Evolutionary conservation across 2,113 vertebrate species (phyloP).

Genomic region (Hemiscyllium ocellatum): DNA sequence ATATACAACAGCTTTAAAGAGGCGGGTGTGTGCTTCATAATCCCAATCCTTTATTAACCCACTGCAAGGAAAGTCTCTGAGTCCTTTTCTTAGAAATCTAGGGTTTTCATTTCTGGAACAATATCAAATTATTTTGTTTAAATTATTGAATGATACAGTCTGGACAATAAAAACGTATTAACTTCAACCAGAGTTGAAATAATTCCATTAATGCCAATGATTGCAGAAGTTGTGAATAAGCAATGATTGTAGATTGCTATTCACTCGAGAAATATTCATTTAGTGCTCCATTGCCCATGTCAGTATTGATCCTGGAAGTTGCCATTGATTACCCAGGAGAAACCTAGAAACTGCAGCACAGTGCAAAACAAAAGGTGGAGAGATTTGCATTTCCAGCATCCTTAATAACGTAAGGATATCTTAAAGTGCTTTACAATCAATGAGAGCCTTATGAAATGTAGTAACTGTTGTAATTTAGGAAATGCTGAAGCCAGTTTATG

Average conservation of each 20-base stretch:
- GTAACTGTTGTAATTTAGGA: neutral
- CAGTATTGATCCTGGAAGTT: constrained; percentile 16
- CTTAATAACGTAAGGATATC: neutral
- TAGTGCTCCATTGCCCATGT: neutral
- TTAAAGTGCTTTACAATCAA: neutral
- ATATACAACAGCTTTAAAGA: neutral
- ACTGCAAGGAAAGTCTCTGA: neutral
- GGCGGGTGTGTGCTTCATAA: neutral
- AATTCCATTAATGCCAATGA: neutral
- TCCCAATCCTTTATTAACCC: neutral
- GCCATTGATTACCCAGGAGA: neutral
- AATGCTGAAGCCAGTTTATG: neutral
- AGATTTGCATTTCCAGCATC: neutral
- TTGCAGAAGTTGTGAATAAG: neutral
- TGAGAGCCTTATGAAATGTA: neutral
- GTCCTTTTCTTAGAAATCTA: neutral
- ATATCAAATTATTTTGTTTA: constrained; percentile 1
- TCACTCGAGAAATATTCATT: neutral
- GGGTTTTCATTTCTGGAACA: neutral
- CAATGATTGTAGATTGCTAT: neutral
- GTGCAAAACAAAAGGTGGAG: neutral
- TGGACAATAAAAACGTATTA: neutral
- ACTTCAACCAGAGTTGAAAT: neutral
- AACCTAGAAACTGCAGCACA: neutral
- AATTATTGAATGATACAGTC: neutral